Evolutionary conservation across 2,888 invertebrate genomes (phyloP), one percentile per base, ranked within the genome.

Genomic region (Listrodromus nycthemerus): DNA sequence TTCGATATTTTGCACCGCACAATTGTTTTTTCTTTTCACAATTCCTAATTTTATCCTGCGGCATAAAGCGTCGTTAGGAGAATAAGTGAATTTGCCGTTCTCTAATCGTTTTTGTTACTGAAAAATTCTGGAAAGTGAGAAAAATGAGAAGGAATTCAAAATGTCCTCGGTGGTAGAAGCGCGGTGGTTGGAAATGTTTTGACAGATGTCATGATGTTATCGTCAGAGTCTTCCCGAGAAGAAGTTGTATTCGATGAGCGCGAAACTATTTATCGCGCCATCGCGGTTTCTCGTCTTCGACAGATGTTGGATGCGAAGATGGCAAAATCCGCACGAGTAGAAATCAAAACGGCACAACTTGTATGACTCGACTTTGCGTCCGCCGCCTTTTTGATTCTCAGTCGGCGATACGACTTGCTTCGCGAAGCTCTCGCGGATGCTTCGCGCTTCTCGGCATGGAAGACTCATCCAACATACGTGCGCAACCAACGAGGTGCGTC

Each of bases 271-370:
- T 41, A 41, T 76, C 75, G 55, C 50, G 52, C 69, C 70, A 76
- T 81, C 81, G 30, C 6, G 4, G 19, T 58, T 73, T 58, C 50
- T 52, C 30, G 52, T 52, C 41, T 33, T 21, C 45, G 48, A 77
- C 84, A 85, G 82, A 85, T 85, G 84, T 80, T 65, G 37, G 71
- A 74, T 58, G 73, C 52, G 41, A 67, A 75, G 65, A 82, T 75
- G 75, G 78, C 70, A 63, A 24, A 30, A 37, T n/a, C 61, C 67
- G 76, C 30, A 55, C 45, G 61, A 13, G 8, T 8, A 6, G 19
- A 7, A 50, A 19, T 13, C 8, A n/a, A 7, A 50, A 41, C 13
- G 41, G 41, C 41, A 3, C 3, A 41, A 41, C 13, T 41, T 16
- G 16, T 16, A 41, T 2, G 41, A 13, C 41, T 13, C 13, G 41